Conservation (phyloP, 1,140 invertebrate genomes). For the Chlorops oryzae region DNA sequence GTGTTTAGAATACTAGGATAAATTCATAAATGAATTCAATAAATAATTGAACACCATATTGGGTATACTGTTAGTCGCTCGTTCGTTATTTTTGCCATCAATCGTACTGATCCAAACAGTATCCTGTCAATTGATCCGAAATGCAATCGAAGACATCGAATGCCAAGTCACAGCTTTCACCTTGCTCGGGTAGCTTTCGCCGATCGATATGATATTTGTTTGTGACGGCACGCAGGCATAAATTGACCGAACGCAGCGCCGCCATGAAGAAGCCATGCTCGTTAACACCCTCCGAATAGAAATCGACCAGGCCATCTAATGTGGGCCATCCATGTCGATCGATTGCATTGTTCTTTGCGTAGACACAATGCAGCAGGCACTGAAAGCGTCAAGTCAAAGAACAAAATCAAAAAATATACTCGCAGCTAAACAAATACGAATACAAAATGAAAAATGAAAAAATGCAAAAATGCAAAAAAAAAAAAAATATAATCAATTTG, state of each 20-base stretch:
- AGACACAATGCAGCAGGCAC: slow-evolving; percentile 47
- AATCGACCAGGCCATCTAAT: slow-evolving; percentile 58
- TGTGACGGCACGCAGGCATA: slow-evolving; percentile 56
- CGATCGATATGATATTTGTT: slow-evolving; percentile 39
- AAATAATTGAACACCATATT: no score
- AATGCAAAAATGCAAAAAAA: neutral
- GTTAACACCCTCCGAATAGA: slow-evolving; percentile 64
- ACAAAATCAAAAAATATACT: neutral
- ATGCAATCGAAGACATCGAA: slow-evolving; percentile 70
- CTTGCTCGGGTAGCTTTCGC: slow-evolving; percentile 50
- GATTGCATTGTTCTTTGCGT: slow-evolving; percentile 42
- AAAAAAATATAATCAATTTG: slow-evolving; percentile 1
- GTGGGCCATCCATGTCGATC: slow-evolving; percentile 57
- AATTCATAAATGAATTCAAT: no score
- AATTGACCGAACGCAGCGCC: slow-evolving; percentile 58
- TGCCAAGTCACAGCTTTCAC: slow-evolving; percentile 62
- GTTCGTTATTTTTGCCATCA: no score
- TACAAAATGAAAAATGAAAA: neutral
- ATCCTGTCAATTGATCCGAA: slow-evolving; percentile 63
- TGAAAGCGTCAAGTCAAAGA: slow-evolving; percentile 13
- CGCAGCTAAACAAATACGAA: neutral
- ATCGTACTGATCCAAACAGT: slow-evolving; percentile 51
- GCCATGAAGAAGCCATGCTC: slow-evolving; percentile 65
- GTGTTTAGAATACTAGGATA: no score
- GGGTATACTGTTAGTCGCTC: no score